Conservation (phyloP, 37 sponge, comb jelly and placozoan genomes). For the Chondrilla cf. caribensis region DNA sequence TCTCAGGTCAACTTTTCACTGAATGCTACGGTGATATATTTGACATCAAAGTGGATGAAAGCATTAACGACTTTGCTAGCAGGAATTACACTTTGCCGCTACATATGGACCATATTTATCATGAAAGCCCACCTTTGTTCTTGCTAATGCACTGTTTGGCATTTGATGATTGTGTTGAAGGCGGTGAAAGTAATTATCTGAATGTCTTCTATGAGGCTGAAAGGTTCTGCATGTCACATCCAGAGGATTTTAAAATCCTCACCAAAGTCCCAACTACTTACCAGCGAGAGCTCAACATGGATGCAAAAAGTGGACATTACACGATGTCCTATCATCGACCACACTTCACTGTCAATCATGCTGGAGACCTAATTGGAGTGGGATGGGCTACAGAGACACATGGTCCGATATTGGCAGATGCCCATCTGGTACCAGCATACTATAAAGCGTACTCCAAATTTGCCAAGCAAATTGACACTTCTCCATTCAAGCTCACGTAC, state of each 20-base stretch:
- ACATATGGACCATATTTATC: constrained; percentile 60
- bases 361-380: constrained; percentile 31
- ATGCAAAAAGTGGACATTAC: constrained; percentile 17
- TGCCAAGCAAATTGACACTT: constrained; percentile 9
- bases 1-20: neutral
- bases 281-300: no score
- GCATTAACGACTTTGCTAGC: constrained; percentile 55
- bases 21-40: constrained; percentile 11
- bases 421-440: constrained; percentile 31
- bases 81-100: constrained; percentile 4
- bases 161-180: constrained; percentile 64
- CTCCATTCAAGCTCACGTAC: neutral
- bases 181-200: constrained; percentile 52
- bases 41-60: constrained; percentile 19
- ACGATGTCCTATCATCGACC: constrained; percentile 51
- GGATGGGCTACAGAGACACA: constrained; percentile 45
- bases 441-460: constrained; percentile 45
- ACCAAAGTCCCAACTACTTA: constrained; percentile 57
- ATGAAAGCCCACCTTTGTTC: constrained; percentile 67
- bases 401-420: constrained; percentile 34
- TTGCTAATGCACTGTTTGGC: constrained; percentile 56
- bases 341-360: constrained; percentile 41
- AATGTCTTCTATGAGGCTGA: constrained; percentile 52
- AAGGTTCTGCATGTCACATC: constrained; percentile 37
- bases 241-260: constrained; percentile 47